These are phyloP conservation scores for Petrocephalus microphthalmus DNA, from an alignment of 2,113 vertebrate species.

Conservation along the genomic window DNA sequence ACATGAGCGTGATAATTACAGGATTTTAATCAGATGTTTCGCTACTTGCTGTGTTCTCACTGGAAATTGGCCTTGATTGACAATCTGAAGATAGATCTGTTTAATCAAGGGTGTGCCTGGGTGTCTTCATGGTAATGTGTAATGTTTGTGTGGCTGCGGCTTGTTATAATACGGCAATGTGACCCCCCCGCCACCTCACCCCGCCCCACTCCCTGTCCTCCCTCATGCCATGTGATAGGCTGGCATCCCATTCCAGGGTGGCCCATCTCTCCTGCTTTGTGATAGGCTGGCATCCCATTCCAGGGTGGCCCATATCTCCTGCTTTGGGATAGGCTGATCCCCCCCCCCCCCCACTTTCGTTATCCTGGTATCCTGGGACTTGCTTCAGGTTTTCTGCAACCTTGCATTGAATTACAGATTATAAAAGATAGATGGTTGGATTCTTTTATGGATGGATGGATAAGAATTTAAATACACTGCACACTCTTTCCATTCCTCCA, in stretches of 20 bases:
- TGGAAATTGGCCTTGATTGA: constrained; percentile 6
- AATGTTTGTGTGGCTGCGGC: not conserved
- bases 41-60: not conserved
- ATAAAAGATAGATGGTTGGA: not conserved
- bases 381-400: not conserved
- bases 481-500: not conserved
- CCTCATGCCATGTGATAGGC: not conserved
- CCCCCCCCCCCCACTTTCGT: not conserved
- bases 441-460: not conserved
- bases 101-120: not conserved
- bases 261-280: not conserved
- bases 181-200: not conserved
- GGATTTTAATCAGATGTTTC: not conserved
- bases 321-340: not conserved
- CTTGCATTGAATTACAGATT: not conserved
- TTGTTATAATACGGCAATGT: not conserved
- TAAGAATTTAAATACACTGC: not conserved
- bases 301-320: not conserved
- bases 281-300: not conserved
- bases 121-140: not conserved
- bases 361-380: not conserved
- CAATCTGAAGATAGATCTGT: not conserved
- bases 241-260: not conserved
- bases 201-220: no score
- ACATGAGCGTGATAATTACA: not conserved